Conservation (phyloP, 2,113 vertebrate genomes). For the Pseudorectes ferrugineus region DNA sequence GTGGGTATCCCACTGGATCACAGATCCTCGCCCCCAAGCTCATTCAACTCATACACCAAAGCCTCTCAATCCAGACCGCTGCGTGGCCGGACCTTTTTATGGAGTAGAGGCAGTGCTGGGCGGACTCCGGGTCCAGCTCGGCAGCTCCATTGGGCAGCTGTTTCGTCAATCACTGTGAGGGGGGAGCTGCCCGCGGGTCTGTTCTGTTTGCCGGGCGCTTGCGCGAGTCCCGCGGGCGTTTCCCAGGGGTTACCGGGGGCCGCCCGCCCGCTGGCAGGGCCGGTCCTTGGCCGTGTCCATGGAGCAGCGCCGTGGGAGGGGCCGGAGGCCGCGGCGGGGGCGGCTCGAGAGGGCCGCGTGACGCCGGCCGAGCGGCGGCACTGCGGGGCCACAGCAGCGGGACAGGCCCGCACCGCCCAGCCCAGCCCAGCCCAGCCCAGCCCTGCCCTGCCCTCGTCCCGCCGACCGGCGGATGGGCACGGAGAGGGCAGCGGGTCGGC, state of each 20-base stretch:
- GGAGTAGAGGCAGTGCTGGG: background rate
- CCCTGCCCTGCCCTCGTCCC: background rate
- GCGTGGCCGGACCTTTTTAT: accelerated
- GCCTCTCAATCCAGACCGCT: accelerated
- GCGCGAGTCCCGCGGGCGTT: background rate
- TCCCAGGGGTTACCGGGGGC: background rate
- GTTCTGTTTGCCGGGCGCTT: background rate
- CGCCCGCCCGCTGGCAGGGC: background rate
- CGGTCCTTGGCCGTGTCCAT: background rate
- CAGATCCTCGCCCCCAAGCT: accelerated
- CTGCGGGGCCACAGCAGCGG: background rate
- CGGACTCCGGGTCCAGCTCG: background rate
- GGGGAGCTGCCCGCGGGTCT: background rate
- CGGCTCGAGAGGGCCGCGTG: background rate
- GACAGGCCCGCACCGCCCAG: too few species aligned
- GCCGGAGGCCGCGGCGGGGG: background rate
- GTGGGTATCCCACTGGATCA: accelerated
- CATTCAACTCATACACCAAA: accelerated
- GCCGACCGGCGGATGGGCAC: background rate
- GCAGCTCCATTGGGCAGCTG: background rate
- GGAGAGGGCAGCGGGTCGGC: background rate
- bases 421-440: background rate
- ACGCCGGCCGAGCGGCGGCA: background rate
- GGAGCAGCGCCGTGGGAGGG: background rate
- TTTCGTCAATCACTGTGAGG: background rate